Base-by-base conservation (phyloP, 2,888 invertebrate genomes). In the Drosophila meridiana region DNA sequence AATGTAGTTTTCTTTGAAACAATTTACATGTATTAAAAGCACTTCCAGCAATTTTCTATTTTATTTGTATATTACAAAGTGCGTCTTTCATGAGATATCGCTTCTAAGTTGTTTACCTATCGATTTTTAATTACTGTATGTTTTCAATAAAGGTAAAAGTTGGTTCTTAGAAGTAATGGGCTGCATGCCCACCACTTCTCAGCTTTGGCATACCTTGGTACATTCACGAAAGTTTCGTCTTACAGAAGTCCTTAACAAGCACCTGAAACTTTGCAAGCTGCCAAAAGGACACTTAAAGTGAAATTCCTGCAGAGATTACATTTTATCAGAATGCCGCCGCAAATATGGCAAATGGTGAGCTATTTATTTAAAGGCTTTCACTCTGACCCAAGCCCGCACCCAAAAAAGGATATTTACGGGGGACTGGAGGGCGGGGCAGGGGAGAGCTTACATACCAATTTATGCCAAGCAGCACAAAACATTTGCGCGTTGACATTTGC, bases 401-500 rank as follows among this genome's bases (percentile, higher is more conserved):
- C 1, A 30, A 55, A 57, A 64, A 58, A 3, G 55, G 63, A 36
- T 59, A 60, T 34, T 64, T 32, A 28, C 9, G 14, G 28, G 28
- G 38, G 13, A 11, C 13, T 20, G 9, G 11, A 1, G 3, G 20
- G 14, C 20, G 1, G 14, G 42, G 11, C 4, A 34, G 13, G 13
- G 13, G n/a, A 8, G 43, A 42, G 45, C 59, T 45, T 53, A 62
- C 59, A 61, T 61, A 58, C 60, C 67, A 61, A 61, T 77, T 71
- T 42, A 66, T 65, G 50, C 20, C 43, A 40, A 34, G 55, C 28
- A 62, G 40, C 58, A 68, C 47, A 66, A 60, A 71, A 64, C 73
- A 80, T 69, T 64, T 73, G 70, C 52, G 72, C 73, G 71, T 76
- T 79, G 87, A 88, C 86, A 86, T 74, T 88, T 85, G 70, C 73